phyloP scores from a whole-genome alignment of 2,113 vertebrate genomes.

The Callipepla californica region DNA sequence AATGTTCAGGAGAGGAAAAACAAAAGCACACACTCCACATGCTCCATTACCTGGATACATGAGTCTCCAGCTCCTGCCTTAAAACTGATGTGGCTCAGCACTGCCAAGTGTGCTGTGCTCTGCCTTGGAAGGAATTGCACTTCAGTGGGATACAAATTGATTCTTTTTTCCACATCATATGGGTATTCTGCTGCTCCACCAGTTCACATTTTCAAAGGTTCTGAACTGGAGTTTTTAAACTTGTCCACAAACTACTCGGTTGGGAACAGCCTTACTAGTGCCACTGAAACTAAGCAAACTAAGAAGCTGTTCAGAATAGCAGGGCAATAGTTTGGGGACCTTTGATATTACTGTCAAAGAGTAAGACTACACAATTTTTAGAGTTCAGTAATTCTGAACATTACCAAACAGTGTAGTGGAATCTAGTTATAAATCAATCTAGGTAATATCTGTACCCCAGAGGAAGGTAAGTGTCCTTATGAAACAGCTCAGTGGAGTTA shows the following conservation, averaged over 20 bases:
- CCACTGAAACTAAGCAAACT: not conserved
- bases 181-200: not conserved
- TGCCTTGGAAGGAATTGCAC: not conserved
- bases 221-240: not conserved
- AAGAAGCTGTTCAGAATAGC: not conserved
- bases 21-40: not conserved
- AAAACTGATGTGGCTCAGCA: not conserved
- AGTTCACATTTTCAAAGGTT: not conserved
- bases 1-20: not conserved
- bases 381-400: not conserved
- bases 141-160: not conserved
- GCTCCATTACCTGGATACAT: not conserved
- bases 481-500: not conserved
- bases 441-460: not conserved
- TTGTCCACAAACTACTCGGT: not conserved
- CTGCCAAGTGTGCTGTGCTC: not conserved
- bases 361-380: not conserved
- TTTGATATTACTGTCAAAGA: not conserved
- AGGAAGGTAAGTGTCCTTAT: not conserved
- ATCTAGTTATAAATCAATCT: not conserved
- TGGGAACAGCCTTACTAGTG: not conserved
- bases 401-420: not conserved
- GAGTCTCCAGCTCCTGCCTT: slow-evolving; percentile 6
- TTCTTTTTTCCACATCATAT: not conserved
- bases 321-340: not conserved